A percentile compares a stretch with the other conserved stretches of the same genome.
Conservation (phyloP, 2,113 vertebrate species). For the Rallus limicola region DNA sequence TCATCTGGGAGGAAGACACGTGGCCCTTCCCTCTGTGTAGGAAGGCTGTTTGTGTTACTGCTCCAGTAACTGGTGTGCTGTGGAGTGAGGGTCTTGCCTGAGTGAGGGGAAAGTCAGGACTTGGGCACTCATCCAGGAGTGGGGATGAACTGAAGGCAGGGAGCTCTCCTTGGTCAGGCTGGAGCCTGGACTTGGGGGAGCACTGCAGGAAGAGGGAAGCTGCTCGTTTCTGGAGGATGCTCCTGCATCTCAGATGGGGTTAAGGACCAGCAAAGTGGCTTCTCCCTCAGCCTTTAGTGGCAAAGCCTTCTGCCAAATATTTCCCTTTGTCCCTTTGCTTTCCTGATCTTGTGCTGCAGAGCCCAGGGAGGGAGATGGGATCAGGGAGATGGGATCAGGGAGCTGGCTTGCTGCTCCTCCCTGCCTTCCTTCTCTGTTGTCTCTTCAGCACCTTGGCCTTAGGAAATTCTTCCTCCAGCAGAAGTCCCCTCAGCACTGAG, state of each 20-base stretch:
- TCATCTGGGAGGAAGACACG: too few species aligned
- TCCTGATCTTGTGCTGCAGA: background rate
- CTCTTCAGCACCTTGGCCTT: background rate
- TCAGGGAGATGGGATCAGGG: background rate
- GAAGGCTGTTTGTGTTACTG: fast-evolving
- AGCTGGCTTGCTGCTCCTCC: background rate
- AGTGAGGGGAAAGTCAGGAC: background rate
- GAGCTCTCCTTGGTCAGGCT: background rate
- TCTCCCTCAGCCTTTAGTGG: background rate
- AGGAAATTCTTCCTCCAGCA: background rate
- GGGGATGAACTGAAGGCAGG: background rate
- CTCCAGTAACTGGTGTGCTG: background rate
- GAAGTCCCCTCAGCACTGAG: background rate
- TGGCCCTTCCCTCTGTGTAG: too few species aligned
- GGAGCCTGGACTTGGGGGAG: background rate
- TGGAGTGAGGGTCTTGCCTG: background rate
- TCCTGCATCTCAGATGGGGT: background rate
- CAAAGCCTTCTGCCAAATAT: too few species aligned
- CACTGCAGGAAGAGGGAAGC: background rate
- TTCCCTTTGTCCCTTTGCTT: background rate
- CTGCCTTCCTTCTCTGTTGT: background rate
- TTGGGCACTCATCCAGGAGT: background rate
- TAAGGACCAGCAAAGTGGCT: background rate
- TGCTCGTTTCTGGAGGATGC: background rate
- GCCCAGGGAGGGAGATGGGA: too few species aligned